Conservation (phyloP, 2,888 invertebrate species). For the Chelonus formosanus region DNA sequence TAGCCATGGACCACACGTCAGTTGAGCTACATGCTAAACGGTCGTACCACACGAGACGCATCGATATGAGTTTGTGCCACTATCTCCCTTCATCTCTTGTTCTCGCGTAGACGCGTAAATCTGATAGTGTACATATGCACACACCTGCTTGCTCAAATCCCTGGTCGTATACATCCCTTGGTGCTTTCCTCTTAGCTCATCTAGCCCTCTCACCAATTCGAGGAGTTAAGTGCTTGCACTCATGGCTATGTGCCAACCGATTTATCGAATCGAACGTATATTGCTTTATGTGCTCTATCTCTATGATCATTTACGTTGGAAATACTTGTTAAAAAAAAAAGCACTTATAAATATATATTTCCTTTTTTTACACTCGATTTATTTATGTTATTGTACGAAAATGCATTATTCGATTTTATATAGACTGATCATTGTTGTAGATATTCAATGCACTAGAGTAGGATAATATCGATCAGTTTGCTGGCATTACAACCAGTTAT, state of each 20-base stretch:
- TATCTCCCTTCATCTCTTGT: not conserved
- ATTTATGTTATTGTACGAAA: too few species aligned
- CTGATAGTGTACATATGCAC: constrained; percentile 14
- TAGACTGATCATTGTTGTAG: too few species aligned
- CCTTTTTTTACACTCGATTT: not conserved
- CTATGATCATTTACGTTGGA: not conserved
- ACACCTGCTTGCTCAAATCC: constrained; percentile 16
- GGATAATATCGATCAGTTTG: too few species aligned
- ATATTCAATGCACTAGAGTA: too few species aligned
- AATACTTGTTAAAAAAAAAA: too few species aligned
- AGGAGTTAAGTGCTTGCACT: constrained; percentile 12
- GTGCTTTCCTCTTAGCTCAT: too few species aligned
- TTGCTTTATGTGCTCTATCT: constrained; percentile 9
- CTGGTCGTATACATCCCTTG: not conserved
- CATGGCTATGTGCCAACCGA: constrained; percentile 26
- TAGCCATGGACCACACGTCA: not conserved
- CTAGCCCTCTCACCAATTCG: constrained; percentile 5
- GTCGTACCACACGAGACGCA: constrained; percentile 3
- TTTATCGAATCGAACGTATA: constrained; percentile 16
- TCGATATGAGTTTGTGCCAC: not conserved
- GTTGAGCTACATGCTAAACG: constrained; percentile 11
- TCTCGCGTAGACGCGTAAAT: constrained; percentile 5
- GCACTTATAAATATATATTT: constrained; percentile 1
- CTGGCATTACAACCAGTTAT: too few species aligned
- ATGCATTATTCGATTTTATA: too few species aligned